Evolutionary conservation across 2,888 invertebrate genomes (phyloP).

Genomic region (Furcula furcula): DNA sequence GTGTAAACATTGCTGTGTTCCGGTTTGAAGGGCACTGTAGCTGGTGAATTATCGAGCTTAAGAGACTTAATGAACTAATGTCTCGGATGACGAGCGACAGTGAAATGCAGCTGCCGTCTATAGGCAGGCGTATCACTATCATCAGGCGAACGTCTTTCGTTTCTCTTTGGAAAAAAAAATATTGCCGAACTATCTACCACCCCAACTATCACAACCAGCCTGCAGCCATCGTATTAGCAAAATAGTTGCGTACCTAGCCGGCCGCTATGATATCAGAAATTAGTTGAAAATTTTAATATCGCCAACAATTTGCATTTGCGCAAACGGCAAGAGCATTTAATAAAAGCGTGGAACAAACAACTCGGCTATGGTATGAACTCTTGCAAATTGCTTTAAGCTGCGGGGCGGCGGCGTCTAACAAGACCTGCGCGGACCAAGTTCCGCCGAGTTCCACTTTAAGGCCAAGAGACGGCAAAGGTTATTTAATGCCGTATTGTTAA

Average conservation of each 20-base stretch:
- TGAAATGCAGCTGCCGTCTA: too few species aligned
- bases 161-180: too few species aligned
- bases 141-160: too few species aligned
- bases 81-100: too few species aligned
- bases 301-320: conserved; percentile 60
- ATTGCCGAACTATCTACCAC: too few species aligned
- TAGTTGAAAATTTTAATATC: conserved; percentile 51
- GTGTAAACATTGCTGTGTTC: too few species aligned
- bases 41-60: too few species aligned
- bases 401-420: conserved; percentile 68
- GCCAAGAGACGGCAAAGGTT: conserved; percentile 27
- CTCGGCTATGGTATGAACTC: conserved; percentile 62
- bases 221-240: conserved; percentile 17
- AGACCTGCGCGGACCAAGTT: conserved; percentile 66
- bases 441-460: conserved; percentile 56
- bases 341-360: conserved; percentile 68
- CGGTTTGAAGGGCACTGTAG: too few species aligned
- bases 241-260: conserved; percentile 20
- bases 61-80: too few species aligned
- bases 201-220: not conserved
- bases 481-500: conserved; percentile 2
- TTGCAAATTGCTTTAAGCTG: conserved; percentile 78
- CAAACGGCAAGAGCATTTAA: conserved; percentile 60
- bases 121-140: too few species aligned
- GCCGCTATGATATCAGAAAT: conserved; percentile 21